A percentile compares a stretch with the other conserved stretches of the same genome.
phyloP scores from a whole-genome alignment of 2,888 invertebrate genomes.

The Drosophila incognita region DNA sequence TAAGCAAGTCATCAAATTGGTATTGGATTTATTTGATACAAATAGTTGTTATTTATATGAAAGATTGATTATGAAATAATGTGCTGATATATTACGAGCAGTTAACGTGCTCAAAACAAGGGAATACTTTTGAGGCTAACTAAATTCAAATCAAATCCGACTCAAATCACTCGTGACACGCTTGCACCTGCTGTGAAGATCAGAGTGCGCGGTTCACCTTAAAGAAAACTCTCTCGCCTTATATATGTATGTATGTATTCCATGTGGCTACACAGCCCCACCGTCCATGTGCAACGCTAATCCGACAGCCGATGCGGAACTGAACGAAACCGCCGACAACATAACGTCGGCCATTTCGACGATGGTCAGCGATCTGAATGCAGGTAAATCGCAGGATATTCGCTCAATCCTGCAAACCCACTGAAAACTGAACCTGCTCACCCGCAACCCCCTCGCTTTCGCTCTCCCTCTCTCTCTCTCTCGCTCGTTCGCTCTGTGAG shows the following conservation, averaged over 20 bases:
- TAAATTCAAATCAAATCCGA: not conserved
- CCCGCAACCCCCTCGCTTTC: conserved; percentile 5
- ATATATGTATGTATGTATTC: conserved; percentile 26
- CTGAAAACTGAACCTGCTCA: conserved; percentile 10
- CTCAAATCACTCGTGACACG: conserved; percentile 12
- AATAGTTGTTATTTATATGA: not conserved
- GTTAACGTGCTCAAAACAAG: not conserved
- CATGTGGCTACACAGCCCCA: conserved; percentile 70
- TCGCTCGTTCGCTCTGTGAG: conserved; percentile 10
- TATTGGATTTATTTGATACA: not conserved
- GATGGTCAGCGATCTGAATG: conserved; percentile 97
- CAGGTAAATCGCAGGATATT: conserved; percentile 87
- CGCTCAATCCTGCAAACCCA: not conserved
- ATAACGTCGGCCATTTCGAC: conserved; percentile 99
- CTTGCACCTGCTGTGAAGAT: conserved; percentile 12
- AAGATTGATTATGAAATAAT: not conserved
- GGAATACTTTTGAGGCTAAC: not conserved
- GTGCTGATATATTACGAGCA: not conserved
- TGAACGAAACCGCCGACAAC: conserved; percentile 97
- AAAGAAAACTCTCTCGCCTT: conserved; percentile 37
- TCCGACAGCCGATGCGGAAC: conserved; percentile 92
- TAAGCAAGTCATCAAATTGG: not conserved
- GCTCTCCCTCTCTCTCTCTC: conserved; percentile 6
- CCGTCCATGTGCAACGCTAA: conserved; percentile 86
- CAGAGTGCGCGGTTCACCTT: conserved; percentile 21